phyloP scores from a whole-genome alignment of 2,113 vertebrate species.

The Symphodus melops region DNA sequence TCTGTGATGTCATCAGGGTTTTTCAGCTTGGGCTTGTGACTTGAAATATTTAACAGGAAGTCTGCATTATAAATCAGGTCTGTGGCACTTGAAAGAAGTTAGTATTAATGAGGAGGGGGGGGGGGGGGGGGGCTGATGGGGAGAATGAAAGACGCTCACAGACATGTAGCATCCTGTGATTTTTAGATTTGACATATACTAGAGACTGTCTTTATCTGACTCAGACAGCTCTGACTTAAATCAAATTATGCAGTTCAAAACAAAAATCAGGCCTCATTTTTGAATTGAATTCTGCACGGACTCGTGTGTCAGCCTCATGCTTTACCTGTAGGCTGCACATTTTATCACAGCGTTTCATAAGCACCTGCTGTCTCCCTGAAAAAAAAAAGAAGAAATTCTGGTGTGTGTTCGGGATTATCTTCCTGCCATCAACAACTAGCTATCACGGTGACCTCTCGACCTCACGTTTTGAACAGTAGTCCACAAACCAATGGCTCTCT shows the following conservation, averaged over 20 bases:
- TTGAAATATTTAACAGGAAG: constrained; percentile 1
- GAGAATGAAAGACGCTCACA: background rate
- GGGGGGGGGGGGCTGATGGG: background rate
- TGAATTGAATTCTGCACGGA: too few relatives aligned
- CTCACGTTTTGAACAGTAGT: too few relatives aligned
- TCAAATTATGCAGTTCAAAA: background rate
- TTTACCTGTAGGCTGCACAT: too few relatives aligned
- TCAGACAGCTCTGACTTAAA: background rate
- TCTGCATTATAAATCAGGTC: background rate
- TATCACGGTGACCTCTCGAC: too few relatives aligned
- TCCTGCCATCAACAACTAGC: too few relatives aligned
- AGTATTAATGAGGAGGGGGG: background rate
- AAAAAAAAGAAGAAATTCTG: too few relatives aligned
- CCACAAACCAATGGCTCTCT: too few relatives aligned
- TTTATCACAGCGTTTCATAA: too few relatives aligned
- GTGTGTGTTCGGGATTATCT: too few relatives aligned
- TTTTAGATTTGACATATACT: background rate
- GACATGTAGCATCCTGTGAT: background rate
- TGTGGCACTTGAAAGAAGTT: background rate
- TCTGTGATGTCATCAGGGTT: background rate
- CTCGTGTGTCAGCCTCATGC: too few relatives aligned
- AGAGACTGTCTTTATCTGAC: background rate
- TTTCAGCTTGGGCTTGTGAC: background rate
- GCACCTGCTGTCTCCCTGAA: too few relatives aligned
- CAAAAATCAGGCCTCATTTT: too few relatives aligned